These are phyloP conservation scores for Hetaerina titia DNA, from an alignment of 2,888 invertebrate species.

Conservation along the genomic window DNA sequence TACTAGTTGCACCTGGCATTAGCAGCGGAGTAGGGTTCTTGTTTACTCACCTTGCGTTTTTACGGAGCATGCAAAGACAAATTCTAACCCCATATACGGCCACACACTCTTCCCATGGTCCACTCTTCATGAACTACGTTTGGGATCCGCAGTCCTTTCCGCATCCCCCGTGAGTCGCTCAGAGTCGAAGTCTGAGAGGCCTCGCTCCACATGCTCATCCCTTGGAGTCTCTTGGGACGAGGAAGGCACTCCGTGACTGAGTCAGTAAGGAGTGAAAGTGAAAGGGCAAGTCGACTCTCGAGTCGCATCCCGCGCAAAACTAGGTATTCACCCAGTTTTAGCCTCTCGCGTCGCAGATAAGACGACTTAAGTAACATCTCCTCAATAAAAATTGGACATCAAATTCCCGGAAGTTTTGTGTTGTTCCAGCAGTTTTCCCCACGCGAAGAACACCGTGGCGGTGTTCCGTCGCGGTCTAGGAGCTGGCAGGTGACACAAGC, in stretches of 20 bases:
- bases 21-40: background rate
- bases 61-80: background rate
- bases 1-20: background rate
- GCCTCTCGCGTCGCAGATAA: slow-evolving; percentile 4
- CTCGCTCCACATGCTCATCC: background rate
- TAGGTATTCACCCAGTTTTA: background rate
- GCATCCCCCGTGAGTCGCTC: background rate
- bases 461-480: too few relatives aligned
- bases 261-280: background rate
- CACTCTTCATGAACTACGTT: too few relatives aligned
- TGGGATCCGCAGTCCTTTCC: background rate
- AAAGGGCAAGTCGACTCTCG: background rate
- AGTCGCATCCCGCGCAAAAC: background rate
- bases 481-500: too few relatives aligned
- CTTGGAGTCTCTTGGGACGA: background rate
- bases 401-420: background rate
- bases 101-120: too few relatives aligned
- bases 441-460: too few relatives aligned
- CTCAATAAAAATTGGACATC: background rate
- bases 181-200: background rate
- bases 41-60: background rate
- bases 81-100: too few relatives aligned
- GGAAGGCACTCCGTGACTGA: background rate
- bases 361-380: slow-evolving; percentile 20
- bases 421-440: background rate